Conservation (phyloP, 2,113 vertebrate species). For the Oreotrochilus melanogaster region DNA sequence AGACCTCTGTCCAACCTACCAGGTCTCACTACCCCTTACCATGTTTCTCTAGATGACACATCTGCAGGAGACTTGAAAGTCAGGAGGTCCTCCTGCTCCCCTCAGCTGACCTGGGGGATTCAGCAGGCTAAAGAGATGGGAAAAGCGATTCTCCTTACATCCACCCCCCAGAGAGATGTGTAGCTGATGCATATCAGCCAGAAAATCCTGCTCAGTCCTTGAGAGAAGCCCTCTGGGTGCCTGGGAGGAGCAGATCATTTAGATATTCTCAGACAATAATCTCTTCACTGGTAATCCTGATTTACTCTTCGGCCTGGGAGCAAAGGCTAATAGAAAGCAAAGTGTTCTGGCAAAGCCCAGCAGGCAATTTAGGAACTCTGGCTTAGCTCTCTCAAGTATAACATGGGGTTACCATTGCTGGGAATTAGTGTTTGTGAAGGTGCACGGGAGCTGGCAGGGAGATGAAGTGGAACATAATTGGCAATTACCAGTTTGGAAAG, state of each 20-base stretch:
- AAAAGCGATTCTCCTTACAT: neutral
- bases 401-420: neutral
- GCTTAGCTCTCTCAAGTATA: neutral
- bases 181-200: conserved; percentile 23
- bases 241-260: conserved; percentile 14
- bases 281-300: conserved; percentile 37
- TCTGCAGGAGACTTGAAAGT: neutral
- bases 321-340: conserved; percentile 45
- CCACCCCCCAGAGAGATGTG: neutral
- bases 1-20: neutral
- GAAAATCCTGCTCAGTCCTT: conserved; percentile 42
- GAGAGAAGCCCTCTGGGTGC: neutral
- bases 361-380: conserved; percentile 8
- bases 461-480: neutral
- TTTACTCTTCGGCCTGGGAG: conserved; percentile 30
- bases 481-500: conserved; percentile 19
- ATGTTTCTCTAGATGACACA: neutral
- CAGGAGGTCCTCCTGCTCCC: neutral
- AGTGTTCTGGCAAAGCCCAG: neutral
- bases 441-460: neutral
- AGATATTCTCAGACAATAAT: conserved; percentile 29
- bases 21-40: neutral
- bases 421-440: conserved; percentile 1
- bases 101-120: neutral
- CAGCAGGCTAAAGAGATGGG: neutral